Percentiles rank a stretch among this genome's conserved stretches.
phyloP scores from a whole-genome alignment of 2,888 invertebrate genomes.

The Thumatha senex region DNA sequence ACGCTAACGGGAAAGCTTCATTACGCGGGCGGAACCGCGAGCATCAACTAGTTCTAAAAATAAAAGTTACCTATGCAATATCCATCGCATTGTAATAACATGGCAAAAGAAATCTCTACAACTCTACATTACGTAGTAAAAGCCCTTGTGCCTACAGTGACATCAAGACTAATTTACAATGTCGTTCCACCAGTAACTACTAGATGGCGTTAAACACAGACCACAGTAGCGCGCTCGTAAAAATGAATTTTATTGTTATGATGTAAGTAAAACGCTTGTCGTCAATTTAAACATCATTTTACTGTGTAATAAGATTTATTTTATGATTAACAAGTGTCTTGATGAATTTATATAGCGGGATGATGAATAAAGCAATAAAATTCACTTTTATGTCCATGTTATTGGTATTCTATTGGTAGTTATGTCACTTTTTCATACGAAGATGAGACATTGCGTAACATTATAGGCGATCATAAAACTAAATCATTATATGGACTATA shows the following conservation, averaged over 20 bases:
- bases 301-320: conserved; percentile 83
- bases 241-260: conserved; percentile 84
- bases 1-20: too few relatives aligned
- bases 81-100: too few relatives aligned
- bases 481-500: conserved; percentile 50
- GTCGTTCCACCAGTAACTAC: conserved; percentile 50
- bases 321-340: conserved; percentile 83
- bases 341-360: conserved; percentile 80
- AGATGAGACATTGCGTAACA: conserved; percentile 53
- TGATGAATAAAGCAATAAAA: conserved; percentile 82
- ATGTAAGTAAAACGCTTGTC: conserved; percentile 84
- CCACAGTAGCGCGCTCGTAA: conserved; percentile 67
- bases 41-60: too few relatives aligned
- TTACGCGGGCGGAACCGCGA: too few relatives aligned
- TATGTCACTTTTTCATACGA: conserved; percentile 64
- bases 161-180: conserved; percentile 54
- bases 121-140: conserved; percentile 56
- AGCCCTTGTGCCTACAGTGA: conserved; percentile 55
- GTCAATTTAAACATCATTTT: conserved; percentile 83
- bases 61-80: too few relatives aligned
- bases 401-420: conserved; percentile 75
- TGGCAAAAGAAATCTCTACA: too few relatives aligned
- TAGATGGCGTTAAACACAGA: conserved; percentile 70
- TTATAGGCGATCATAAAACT: conserved; percentile 58
- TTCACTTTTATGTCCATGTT: conserved; percentile 72